These are phyloP conservation scores for Podotricha telesiphe DNA, from an alignment of 2,888 invertebrate species.

Conservation along the genomic window DNA sequence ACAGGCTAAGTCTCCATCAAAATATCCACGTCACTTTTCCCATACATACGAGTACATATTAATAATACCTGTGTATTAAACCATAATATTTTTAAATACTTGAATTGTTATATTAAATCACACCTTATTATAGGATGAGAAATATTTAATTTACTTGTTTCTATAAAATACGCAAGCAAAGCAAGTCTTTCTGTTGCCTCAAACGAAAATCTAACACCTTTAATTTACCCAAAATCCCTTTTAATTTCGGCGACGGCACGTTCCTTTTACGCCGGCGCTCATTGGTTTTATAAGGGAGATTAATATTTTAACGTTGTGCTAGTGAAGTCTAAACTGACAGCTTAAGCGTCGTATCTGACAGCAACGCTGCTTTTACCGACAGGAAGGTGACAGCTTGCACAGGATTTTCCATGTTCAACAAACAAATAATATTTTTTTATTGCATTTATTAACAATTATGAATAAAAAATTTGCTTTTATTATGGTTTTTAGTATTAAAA, in stretches of 20 bases:
- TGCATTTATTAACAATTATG: not conserved
- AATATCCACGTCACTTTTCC: slow-evolving; percentile 33
- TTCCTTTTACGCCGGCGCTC: slow-evolving; percentile 52
- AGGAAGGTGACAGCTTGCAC: not conserved
- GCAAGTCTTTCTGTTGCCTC: slow-evolving; percentile 19
- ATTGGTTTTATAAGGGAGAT: slow-evolving; percentile 61
- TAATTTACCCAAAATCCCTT: slow-evolving; percentile 70
- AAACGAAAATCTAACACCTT: slow-evolving; percentile 61
- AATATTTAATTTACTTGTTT: slow-evolving; percentile 7
- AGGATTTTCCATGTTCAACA: not conserved
- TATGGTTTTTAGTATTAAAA: not conserved
- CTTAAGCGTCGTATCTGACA: slow-evolving; percentile 21
- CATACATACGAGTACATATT: not conserved
- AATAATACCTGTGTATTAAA: slow-evolving; percentile 11
- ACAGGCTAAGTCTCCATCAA: slow-evolving; percentile 43
- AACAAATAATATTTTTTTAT: not conserved
- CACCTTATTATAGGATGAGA: slow-evolving; percentile 5
- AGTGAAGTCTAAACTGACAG: slow-evolving; percentile 29
- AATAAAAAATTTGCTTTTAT: not conserved
- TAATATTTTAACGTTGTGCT: slow-evolving; percentile 58
- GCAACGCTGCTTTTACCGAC: not conserved
- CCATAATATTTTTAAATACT: not conserved
- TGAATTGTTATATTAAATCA: slow-evolving; percentile 6
- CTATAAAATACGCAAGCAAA: not conserved
- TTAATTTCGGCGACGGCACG: slow-evolving; percentile 69